Conservation (phyloP, 2,888 invertebrate species). For the Unio pictorum region DNA sequence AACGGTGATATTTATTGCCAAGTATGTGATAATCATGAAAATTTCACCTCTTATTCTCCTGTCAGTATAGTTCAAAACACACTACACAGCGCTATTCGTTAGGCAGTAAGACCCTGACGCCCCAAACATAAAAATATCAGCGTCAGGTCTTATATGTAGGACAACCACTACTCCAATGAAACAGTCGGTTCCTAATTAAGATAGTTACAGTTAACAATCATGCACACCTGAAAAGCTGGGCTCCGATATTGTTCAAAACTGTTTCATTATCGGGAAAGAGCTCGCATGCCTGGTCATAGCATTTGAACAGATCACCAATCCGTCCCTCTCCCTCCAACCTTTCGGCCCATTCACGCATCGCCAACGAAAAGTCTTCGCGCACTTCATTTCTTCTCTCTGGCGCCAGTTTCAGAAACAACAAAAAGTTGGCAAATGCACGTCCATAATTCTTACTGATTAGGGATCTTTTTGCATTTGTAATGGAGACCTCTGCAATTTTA, state of each 20-base stretch:
- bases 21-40: too few species aligned
- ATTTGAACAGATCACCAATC: conserved; percentile 53
- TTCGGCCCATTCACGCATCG: conserved; percentile 56
- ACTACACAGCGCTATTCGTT: too few species aligned
- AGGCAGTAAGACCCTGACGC: too few species aligned
- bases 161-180: too few species aligned
- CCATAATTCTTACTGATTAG: conserved; percentile 48
- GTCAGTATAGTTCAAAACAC: too few species aligned
- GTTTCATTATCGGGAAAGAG: conserved; percentile 74
- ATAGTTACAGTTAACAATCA: too few species aligned
- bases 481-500: conserved; percentile 32
- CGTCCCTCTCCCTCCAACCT: conserved; percentile 40
- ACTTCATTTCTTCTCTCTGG: conserved; percentile 39
- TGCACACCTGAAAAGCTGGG: conserved; percentile 74
- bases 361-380: conserved; percentile 47
- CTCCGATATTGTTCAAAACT: conserved; percentile 74
- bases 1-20: too few species aligned
- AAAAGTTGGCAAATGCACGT: conserved; percentile 58
- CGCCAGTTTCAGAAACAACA: conserved; percentile 52
- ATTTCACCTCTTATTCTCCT: too few species aligned
- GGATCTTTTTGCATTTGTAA: conserved; percentile 43
- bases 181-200: too few species aligned
- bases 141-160: too few species aligned
- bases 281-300: conserved; percentile 65
- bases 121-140: too few species aligned